Evolutionary conservation across 92 coral and sea anemone species (phyloP), one percentile per base, ranked within the genome.

Genomic region (Parazoanthus darwini): DNA sequence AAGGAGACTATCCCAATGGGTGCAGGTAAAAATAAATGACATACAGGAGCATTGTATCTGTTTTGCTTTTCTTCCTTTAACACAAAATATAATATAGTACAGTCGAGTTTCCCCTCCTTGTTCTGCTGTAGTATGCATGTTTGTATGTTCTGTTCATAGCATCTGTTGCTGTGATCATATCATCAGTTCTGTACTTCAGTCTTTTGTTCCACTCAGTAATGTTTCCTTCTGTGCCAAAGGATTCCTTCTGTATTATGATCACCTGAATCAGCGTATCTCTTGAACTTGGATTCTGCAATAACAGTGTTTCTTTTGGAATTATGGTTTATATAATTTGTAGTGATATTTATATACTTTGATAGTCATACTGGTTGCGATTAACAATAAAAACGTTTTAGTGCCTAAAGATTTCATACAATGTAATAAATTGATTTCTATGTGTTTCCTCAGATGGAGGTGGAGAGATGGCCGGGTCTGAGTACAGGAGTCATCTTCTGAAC

Each of bases 401-500:
- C 70, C 22, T 63, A 23, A 14, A 25, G 11, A 11, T 36, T 42
- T 39, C 42, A 1, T n/a, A 37, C 16, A 56, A 43, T 48, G 15
- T 22, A 7, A 46, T 77, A 16, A 22, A 9, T 6, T 74, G 0
- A 10, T 8, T 20, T 5, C 8, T 51, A 11, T 50, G 16, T 58
- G 58, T 82, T 29, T 51, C 71, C 26, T 73, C 56, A 74, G 88
- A 73, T 54, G 51, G 72, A 6, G 23, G 82, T 59, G 74, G 74
- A 18, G 99, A 97, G 88, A 93, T 97, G 93, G 89, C 94, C 46
- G 99, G 99, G 8, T 56, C 91, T 74, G 94, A 97, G 79, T 95
- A 95, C 89, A 95, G 94, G 77, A 92, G 94, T 88, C 99, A 97
- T 23, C 90, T 97, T 67, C 93, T 97, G 16, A 97, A 97, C 87